A percentile compares a stretch with the other conserved stretches of the same genome.
phyloP scores from a whole-genome alignment of 2,797 vertebrate species.

The Chloroceryle inda region DNA sequence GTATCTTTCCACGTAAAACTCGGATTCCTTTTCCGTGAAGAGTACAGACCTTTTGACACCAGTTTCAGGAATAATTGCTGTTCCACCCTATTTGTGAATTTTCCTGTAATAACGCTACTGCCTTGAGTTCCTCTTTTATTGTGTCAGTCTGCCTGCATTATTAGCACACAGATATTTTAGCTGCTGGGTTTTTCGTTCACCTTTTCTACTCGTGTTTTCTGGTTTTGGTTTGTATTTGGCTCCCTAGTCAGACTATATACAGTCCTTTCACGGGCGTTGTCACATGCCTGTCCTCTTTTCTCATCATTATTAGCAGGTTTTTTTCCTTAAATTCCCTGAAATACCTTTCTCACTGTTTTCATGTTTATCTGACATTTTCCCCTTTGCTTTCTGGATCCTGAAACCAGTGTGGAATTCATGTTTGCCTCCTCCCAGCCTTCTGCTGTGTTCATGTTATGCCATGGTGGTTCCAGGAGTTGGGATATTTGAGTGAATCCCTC shows the following conservation, averaged over 20 bases:
- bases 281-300: neutral
- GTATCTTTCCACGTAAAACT: neutral
- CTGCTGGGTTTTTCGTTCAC: neutral
- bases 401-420: neutral
- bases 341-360: neutral
- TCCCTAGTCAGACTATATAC: neutral
- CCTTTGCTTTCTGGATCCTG: neutral
- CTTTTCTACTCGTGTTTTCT: neutral
- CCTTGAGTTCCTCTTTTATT: constrained; percentile 18
- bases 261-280: neutral
- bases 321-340: neutral
- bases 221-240: neutral
- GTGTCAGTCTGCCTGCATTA: neutral
- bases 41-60: constrained; percentile 20
- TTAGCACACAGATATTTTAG: constrained; percentile 14
- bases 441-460: neutral
- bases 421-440: neutral
- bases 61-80: constrained; percentile 15
- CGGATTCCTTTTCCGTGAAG: neutral
- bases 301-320: neutral
- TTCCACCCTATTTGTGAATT: constrained; percentile 29
- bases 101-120: constrained; percentile 1
- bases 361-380: neutral
- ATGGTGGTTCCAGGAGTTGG: neutral
- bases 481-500: neutral